Evolutionary conservation across 2,797 vertebrate genomes (phyloP).

Genomic region (Rhodeus uyekii): DNA sequence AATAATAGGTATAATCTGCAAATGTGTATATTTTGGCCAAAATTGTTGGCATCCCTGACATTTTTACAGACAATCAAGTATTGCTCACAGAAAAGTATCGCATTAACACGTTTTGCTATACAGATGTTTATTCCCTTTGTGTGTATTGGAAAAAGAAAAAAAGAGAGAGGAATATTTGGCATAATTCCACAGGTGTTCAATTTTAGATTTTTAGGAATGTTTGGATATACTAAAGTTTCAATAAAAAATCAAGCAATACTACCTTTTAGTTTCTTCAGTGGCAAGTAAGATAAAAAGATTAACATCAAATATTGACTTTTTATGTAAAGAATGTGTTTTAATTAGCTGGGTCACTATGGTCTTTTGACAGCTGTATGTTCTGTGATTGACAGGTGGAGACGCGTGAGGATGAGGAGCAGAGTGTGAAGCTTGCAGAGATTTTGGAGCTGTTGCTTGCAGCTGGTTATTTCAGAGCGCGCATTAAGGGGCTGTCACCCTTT

Average conservation of each 20-base stretch:
- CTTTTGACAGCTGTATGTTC: not conserved
- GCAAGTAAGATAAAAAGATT: not conserved
- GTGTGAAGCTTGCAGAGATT: conserved; percentile 89
- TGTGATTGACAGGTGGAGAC: conserved; percentile 85
- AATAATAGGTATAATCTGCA: not conserved
- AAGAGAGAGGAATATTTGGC: no score
- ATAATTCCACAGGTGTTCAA: no score
- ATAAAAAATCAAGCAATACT: not conserved
- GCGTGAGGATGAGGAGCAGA: conserved; percentile 96
- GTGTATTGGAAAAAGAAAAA: no score
- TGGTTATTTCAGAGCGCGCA: conserved; percentile 95
- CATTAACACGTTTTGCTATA: no score
- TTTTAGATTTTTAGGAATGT: no score
- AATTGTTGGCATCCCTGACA: no score
- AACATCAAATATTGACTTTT: not conserved
- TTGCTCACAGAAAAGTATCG: no score
- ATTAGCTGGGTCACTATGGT: not conserved
- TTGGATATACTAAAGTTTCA: no score
- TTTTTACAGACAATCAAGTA: no score
- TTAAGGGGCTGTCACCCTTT: conserved; percentile 95
- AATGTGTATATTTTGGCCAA: not conserved
- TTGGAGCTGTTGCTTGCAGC: conserved; percentile 94
- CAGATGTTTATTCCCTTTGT: no score
- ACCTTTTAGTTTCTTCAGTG: not conserved
- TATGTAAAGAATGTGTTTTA: not conserved